Evolutionary conservation across 2,113 vertebrate genomes (phyloP), one percentile per base, ranked within the genome.

Genomic region (Oreocharis arfaki): DNA sequence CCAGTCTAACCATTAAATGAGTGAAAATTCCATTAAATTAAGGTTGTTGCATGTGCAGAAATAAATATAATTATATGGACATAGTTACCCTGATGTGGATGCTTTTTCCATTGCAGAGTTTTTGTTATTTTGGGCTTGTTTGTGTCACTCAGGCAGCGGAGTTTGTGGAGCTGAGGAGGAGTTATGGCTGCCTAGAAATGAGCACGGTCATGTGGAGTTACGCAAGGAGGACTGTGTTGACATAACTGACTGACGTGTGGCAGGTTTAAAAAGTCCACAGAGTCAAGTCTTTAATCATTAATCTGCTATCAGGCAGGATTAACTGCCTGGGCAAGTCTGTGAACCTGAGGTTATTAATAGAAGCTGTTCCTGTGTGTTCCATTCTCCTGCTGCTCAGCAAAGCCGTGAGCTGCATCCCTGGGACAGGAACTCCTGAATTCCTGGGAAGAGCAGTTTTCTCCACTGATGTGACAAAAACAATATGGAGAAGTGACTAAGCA

Each of bases 211-310:
- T 3, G 60, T 9, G 6, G 30, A 47, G 17, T 96, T 96, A 80
- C 17, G 4, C 16, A 84, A 91, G 53, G 78, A 42, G 44, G 81
- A 1, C 64, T 84, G 11, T 75, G 80, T 67, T 93, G 85, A 71
- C 86, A 93, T 49, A 94, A 88, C 84, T 93, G 88, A 59, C 77
- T 92, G 87, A 90, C 76, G 64, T 87, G 91, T 77, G 86, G 89
- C 76, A 68, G 93, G 35, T 70, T 86, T 49, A 10, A 64, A 57
- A 84, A 84, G 79, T 81, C 75, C 30, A 13, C 8, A 8, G 68
- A 94, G 87, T 70, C 90, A 60, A 94, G 83, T 59, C 73, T 67
- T 93, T 96, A 95, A 96, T 94, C 90, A 96, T 96, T 97, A 96
- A 96, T 95, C 92, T 80, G 88, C 30, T 92, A 92, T 87, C 80